These are phyloP conservation scores for Drosophila greeni DNA, from an alignment of 2,888 invertebrate genomes.

Conservation along the genomic window DNA sequence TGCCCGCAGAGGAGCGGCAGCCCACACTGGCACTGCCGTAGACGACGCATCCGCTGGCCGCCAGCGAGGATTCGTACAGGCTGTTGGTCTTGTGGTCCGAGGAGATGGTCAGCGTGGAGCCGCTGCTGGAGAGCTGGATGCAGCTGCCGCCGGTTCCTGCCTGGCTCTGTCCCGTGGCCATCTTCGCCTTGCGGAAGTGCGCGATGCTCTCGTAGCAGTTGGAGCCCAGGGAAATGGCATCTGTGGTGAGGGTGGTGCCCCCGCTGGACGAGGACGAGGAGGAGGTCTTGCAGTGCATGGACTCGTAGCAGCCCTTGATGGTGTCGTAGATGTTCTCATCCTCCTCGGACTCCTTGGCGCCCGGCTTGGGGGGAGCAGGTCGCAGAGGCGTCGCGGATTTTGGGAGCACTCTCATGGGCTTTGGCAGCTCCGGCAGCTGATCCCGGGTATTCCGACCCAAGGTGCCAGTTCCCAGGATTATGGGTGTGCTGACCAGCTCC, in stretches of 20 bases:
- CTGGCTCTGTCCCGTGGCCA: neutral
- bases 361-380: constrained; percentile 59
- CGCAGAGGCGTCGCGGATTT: constrained; percentile 61
- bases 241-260: constrained; percentile 41
- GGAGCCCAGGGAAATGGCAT: constrained; percentile 73
- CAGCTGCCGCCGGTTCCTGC: constrained; percentile 19
- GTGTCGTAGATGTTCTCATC: constrained; percentile 83
- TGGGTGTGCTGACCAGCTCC: constrained; percentile 36
- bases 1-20: constrained; percentile 54
- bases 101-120: constrained; percentile 77
- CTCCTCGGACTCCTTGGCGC: constrained; percentile 50
- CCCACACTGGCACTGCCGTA: constrained; percentile 54
- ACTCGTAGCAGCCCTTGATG: constrained; percentile 80
- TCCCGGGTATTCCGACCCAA: constrained; percentile 75
- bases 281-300: constrained; percentile 52
- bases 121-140: constrained; percentile 71
- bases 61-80: constrained; percentile 76
- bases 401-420: constrained; percentile 75
- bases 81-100: constrained; percentile 79
- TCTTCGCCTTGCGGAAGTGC: constrained; percentile 59
- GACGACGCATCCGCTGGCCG: constrained; percentile 59
- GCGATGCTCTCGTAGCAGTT: constrained; percentile 78
- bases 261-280: constrained; percentile 10
- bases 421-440: constrained; percentile 71
- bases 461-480: constrained; percentile 59